These are phyloP conservation scores for Eumacrocentrus americanus DNA, from an alignment of 2,888 invertebrate species.

Conservation along the genomic window DNA sequence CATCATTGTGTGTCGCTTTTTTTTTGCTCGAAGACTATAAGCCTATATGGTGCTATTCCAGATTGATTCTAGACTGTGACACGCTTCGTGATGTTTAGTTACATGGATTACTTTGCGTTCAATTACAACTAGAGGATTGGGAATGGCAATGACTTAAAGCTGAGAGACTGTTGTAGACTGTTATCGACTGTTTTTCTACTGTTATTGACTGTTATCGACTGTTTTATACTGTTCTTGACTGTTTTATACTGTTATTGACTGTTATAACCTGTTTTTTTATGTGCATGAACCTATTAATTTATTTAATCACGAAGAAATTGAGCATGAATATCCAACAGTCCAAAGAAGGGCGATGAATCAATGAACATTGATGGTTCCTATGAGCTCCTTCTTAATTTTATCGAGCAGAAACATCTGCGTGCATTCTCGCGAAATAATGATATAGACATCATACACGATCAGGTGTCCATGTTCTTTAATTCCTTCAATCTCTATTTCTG, in stretches of 20 bases:
- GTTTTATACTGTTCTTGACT: too few species aligned
- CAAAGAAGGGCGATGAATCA: not conserved
- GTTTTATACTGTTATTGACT: too few species aligned
- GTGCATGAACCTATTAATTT: too few species aligned
- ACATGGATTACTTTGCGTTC: too few species aligned
- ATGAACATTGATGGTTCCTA: constrained; percentile 16
- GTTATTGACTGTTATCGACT: too few species aligned
- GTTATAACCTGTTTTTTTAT: not conserved
- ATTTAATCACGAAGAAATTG: constrained; percentile 1
- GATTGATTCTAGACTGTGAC: constrained; percentile 23
- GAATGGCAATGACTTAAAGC: too few species aligned
- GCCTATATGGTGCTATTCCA: not conserved
- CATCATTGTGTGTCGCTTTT: not conserved
- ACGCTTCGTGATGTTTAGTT: too few species aligned
- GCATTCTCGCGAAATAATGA: constrained; percentile 17
- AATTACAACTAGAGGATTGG: too few species aligned
- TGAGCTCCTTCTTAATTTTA: constrained; percentile 4
- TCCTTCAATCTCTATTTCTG: constrained; percentile 8
- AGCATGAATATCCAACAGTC: constrained; percentile 13
- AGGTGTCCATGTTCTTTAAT: constrained; percentile 26
- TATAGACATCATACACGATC: constrained; percentile 7
- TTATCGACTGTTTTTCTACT: too few species aligned
- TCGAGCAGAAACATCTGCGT: constrained; percentile 22
- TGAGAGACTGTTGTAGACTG: too few species aligned
- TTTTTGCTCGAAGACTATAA: not conserved